Evolutionary conservation across 2,113 vertebrate species (phyloP).

Genomic region (Onychorhynchus coronatus): DNA sequence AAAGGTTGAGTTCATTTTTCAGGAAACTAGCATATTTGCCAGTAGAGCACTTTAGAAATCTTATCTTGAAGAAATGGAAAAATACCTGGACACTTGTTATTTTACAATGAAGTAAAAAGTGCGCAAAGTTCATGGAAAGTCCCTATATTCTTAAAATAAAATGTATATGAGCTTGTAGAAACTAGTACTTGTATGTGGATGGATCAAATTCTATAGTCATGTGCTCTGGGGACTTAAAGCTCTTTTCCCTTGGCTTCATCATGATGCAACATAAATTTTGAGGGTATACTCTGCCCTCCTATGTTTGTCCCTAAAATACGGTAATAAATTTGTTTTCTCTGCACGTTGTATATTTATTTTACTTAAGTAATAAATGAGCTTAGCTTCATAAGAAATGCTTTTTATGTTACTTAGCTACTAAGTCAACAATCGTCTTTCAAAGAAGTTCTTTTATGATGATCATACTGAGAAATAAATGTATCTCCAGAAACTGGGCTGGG

Average conservation of each 20-base stretch:
- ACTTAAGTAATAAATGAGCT: background rate
- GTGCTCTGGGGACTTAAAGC: background rate
- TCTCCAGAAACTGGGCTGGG: slow-evolving; percentile 44
- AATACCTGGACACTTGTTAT: slow-evolving; percentile 24
- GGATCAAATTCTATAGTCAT: background rate
- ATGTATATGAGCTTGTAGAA: background rate
- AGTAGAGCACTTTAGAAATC: slow-evolving; percentile 40
- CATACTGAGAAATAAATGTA: background rate
- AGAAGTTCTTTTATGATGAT: background rate
- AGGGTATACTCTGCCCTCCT: background rate
- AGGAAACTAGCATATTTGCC: slow-evolving; percentile 1
- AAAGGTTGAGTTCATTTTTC: slow-evolving; percentile 19
- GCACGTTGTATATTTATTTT: background rate
- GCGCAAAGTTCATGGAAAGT: background rate
- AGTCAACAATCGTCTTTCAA: background rate
- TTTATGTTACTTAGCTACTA: background rate
- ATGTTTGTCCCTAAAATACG: background rate
- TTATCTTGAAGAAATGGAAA: slow-evolving; percentile 44
- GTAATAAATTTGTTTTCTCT: background rate
- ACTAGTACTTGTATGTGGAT: background rate
- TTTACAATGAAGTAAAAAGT: background rate
- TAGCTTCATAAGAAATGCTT: background rate
- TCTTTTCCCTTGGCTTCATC: background rate
- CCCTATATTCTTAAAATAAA: background rate
- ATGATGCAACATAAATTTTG: background rate